Conservation (phyloP, 2,113 vertebrate species). For the Rhinogobius similis region DNA sequence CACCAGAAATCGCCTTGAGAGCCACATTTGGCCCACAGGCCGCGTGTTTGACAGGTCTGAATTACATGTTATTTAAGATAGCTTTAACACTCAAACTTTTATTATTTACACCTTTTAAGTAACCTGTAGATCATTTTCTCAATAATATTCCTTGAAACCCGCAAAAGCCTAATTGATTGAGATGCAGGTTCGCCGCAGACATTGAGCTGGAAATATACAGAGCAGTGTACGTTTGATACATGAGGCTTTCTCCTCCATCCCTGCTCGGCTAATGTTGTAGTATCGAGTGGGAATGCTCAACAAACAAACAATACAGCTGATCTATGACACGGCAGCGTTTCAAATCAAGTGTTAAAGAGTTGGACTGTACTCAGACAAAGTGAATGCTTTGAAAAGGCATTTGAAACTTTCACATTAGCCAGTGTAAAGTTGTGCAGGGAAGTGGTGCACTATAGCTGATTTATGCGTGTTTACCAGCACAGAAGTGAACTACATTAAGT, state of each 20-base stretch:
- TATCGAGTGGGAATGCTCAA: slow-evolving; percentile 20
- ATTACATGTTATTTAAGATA: no score
- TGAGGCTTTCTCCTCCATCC: slow-evolving; percentile 7
- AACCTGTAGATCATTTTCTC: no score
- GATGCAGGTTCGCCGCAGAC: no score
- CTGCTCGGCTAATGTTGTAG: slow-evolving; percentile 34
- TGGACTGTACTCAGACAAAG: slow-evolving; percentile 7
- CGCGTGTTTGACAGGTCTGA: no score
- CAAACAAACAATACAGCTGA: slow-evolving; percentile 11
- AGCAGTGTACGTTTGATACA: slow-evolving; percentile 12
- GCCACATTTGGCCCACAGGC: no score
- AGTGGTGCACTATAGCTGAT: slow-evolving; percentile 13
- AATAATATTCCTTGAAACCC: no score
- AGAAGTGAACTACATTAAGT: slow-evolving; percentile 30
- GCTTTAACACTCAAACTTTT: no score
- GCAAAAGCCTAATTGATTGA: no score
- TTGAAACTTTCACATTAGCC: slow-evolving; percentile 11
- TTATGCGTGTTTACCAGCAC: slow-evolving; percentile 37
- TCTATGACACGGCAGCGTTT: slow-evolving; percentile 15
- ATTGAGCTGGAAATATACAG: slow-evolving; percentile 36
- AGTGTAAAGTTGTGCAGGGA: slow-evolving; percentile 10
- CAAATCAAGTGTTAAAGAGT: slow-evolving; percentile 2
- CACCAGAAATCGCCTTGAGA: no score
- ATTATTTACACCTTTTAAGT: no score
- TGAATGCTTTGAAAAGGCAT: slow-evolving; percentile 9